phyloP scores from a whole-genome alignment of 1,140 invertebrate species.

The Pantala flavescens region DNA sequence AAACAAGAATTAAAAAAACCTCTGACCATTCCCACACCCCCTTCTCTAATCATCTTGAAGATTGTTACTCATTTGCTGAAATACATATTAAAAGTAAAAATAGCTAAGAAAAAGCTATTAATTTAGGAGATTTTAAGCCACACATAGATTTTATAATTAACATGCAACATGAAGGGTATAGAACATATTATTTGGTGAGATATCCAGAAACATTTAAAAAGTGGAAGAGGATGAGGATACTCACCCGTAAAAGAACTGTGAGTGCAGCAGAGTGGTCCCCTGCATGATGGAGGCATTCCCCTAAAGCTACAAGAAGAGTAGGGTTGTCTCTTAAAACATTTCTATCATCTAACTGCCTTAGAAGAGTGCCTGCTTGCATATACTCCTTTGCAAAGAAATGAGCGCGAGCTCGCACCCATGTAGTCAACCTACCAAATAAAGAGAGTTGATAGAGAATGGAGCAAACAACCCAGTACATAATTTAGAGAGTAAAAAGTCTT shows the following conservation, averaged over 20 bases:
- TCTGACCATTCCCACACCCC: too few relatives aligned
- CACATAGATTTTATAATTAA: too few relatives aligned
- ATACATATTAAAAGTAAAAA: too few relatives aligned
- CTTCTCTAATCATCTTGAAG: too few relatives aligned
- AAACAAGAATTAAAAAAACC: too few relatives aligned
- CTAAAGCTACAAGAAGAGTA: slow-evolving; percentile 49
- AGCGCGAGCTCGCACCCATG: slow-evolving; percentile 58
- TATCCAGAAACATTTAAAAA: too few relatives aligned
- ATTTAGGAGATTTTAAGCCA: too few relatives aligned
- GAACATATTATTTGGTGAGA: too few relatives aligned
- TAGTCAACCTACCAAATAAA: slow-evolving; percentile 47
- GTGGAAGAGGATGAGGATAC: slow-evolving; percentile 18
- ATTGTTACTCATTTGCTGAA: too few relatives aligned
- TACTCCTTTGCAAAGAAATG: slow-evolving; percentile 53
- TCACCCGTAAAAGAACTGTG: slow-evolving; percentile 32
- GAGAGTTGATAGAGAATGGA: slow-evolving; percentile 25
- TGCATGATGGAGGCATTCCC: slow-evolving; percentile 53
- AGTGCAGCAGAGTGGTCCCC: slow-evolving; percentile 35
- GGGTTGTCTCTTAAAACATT: slow-evolving; percentile 52
- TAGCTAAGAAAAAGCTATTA: too few relatives aligned
- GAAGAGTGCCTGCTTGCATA: slow-evolving; percentile 45
- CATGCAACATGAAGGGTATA: too few relatives aligned
- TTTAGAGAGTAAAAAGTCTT: slow-evolving; percentile 11
- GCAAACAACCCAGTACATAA: slow-evolving; percentile 14
- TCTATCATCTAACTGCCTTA: slow-evolving; percentile 49